Base-by-base conservation (phyloP, 2,888 invertebrate species). In the Apoda limacodes region DNA sequence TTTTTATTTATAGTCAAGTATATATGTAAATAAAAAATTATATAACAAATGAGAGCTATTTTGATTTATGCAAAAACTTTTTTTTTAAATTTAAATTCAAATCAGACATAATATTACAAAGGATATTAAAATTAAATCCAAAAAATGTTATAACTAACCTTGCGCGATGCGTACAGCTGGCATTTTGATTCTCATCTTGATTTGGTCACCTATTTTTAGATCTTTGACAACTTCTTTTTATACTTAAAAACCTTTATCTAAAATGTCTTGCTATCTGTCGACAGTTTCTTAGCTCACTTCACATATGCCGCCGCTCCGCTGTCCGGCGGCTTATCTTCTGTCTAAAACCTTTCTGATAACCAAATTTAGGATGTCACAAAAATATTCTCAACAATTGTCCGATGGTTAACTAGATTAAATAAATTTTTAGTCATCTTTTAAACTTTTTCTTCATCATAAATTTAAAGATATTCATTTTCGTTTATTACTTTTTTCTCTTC, bases 151-250 rank as follows among this genome's bases (percentile, higher is more conserved):
- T 28, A 30, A 74, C 88, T 88, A 84, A 93, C 94, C 94, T 93
- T 94, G 93, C 84, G 93, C 93, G 87, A 94, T 94, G 85, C 93
- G 89, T 84, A 93, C 93, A 81, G 94, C 94, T 83, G 93, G 94
- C 93, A 93, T 94, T 88, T 94, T 94, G 86, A 93, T 94, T 92
- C 94, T 91, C 94, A 94, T 94, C 87, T 89, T 93, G 90, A 76
- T 70, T 74, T 74, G 80, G 70, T 80, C 80, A 78, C 80, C 80
- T 78, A 80, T 80, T 71, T 78, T 80, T 76, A 67, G 59, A 59
- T 69, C 61, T 76, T 76, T 55, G 64, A 65, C 46, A 63, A 69
- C 66, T 66, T 64, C 64, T 66, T 52, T 17, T 63, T 67, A 64
- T 72, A 63, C 55, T 58, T 40, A 35, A 54, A 68, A 74, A 61